A percentile compares a stretch with the other conserved stretches of the same genome.
Conservation (phyloP, 2,797 vertebrate genomes). For the Euphonia xanthogaster region DNA sequence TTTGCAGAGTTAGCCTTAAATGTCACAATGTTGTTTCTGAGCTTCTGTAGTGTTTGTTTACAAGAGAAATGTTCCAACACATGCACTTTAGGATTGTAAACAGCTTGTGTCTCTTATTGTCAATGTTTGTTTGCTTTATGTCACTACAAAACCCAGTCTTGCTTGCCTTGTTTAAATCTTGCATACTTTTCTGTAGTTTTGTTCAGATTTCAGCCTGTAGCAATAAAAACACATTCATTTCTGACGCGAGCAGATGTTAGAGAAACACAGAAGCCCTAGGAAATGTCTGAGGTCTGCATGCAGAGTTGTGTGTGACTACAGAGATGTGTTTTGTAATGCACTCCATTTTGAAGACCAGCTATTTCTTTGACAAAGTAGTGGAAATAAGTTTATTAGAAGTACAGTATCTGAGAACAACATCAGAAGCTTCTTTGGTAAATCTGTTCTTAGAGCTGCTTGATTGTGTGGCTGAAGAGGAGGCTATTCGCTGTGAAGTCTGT, state of each 20-base stretch:
- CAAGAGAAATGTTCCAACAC: not conserved
- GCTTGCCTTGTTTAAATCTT: not conserved
- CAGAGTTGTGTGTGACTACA: not conserved
- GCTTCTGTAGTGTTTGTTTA: not conserved
- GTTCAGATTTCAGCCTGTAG: not conserved
- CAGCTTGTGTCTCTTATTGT: not conserved
- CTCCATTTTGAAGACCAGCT: not conserved
- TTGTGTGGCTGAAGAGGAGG: not conserved
- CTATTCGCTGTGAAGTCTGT: not conserved
- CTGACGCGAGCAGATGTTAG: not conserved
- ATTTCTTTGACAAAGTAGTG: conserved; percentile 8
- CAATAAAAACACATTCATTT: not conserved
- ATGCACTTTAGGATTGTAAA: not conserved
- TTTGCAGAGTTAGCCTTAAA: not conserved
- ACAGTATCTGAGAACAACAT: not conserved
- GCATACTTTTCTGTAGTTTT: not conserved
- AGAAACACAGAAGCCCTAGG: not conserved
- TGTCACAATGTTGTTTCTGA: not conserved
- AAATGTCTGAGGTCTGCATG: not conserved
- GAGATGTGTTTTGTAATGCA: not conserved
- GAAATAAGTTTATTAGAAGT: not conserved
- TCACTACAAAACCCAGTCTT: not conserved
- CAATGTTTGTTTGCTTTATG: not conserved
- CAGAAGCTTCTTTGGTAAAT: not conserved
- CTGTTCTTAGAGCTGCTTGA: not conserved